Evolutionary conservation across 2,888 invertebrate genomes (phyloP), one percentile per base, ranked within the genome.

Genomic region (Frankliniella intonsa): DNA sequence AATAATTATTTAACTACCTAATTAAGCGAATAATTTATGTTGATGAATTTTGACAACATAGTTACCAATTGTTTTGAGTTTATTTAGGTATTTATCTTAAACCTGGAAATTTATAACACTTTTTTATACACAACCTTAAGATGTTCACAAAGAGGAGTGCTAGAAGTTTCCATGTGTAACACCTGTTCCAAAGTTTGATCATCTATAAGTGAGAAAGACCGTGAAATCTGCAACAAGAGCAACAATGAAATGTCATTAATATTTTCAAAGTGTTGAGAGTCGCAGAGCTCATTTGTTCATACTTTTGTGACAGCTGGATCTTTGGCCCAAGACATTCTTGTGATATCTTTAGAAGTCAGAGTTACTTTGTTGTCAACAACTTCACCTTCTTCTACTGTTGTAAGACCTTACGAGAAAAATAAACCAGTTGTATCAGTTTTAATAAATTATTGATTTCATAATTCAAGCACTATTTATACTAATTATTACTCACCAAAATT

Each of bases 311-410:
- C 91, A 22, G 86, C 86, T 0, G 92, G 91, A 0, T 89, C 88
- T 84, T 90, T 92, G 0, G 90, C 89, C 84, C 90, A 90, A 0
- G 88, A 88, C 86, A 90, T 90, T 83, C 91, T 88, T 0, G 87
- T 84, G 55, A 92, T 86, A 51, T 87, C 87, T 0, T 88, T 88
- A 11, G 90, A 90, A 83, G 89, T 88, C 7, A 92, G 85, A 19
- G 84, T 84, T 50, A 90, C 85, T 65, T 84, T 83, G n/a, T 87
- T 86, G n/a, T 86, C 86, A 17, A 84, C 83, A 0, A 89, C 86
- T 65, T 84, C 83, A 0, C 92, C 92, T 87, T 92, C 92, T 86
- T 93, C 92, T 0, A 92, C 85, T 0, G 90, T 90, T 0, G 90
- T 89, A 3, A 92, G 85, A 8, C 86, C 86, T 86, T 19, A 19